Percentiles rank a stretch among this genome's conserved stretches.
phyloP scores from a whole-genome alignment of 2,888 invertebrate species.

The Anagyrus pseudococci region DNA sequence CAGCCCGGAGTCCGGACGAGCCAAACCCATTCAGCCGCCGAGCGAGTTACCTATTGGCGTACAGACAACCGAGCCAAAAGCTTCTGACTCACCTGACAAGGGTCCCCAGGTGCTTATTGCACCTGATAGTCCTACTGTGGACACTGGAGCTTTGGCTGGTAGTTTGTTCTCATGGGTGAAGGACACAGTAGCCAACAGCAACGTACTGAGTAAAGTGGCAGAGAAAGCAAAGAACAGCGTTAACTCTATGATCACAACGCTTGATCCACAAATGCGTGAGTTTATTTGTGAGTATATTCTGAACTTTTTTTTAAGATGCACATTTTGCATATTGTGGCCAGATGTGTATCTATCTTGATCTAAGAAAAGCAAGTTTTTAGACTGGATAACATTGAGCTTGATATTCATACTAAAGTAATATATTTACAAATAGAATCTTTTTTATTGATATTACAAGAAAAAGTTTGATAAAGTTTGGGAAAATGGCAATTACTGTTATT shows the following conservation, averaged over 20 bases:
- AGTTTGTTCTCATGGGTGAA: conserved; percentile 73
- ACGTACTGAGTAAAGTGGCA: conserved; percentile 72
- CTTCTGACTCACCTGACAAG: conserved; percentile 26
- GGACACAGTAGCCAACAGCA: conserved; percentile 71
- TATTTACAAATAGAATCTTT: no score
- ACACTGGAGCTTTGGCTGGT: conserved; percentile 62
- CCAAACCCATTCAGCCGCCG: conserved; percentile 20
- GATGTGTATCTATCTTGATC: no score
- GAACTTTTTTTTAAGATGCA: neutral
- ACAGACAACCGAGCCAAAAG: conserved; percentile 28
- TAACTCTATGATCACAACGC: conserved; percentile 84
- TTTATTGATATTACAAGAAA: no score
- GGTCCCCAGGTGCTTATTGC: conserved; percentile 23
- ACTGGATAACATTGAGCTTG: no score
- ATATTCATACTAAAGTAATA: no score
- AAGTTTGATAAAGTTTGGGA: no score
- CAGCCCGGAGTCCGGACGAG: conserved; percentile 37
- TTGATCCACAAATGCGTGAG: conserved; percentile 90
- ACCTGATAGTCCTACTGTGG: conserved; percentile 37
- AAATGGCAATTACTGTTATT: no score
- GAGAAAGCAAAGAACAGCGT: conserved; percentile 82
- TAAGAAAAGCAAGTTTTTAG: no score
- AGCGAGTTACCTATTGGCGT: conserved; percentile 11
- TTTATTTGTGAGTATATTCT: conserved; percentile 73
- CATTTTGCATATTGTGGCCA: no score